Evolutionary conservation across 2,888 invertebrate genomes (phyloP).

Genomic region (Pyrrhosoma nymphula): DNA sequence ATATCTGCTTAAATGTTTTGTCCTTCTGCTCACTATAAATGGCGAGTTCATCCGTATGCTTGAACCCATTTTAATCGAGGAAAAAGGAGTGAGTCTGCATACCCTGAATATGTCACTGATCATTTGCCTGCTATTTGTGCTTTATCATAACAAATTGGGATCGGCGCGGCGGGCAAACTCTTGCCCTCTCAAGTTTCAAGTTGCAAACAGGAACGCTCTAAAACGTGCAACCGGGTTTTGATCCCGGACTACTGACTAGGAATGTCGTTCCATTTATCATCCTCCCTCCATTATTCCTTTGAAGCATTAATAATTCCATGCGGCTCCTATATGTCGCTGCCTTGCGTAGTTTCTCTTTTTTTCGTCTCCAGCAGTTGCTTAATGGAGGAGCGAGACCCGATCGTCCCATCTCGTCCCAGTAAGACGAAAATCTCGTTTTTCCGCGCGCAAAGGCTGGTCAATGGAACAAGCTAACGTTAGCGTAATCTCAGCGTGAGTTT

Average conservation of each 20-base stretch:
- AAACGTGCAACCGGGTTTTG: not conserved
- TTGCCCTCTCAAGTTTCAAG: not conserved
- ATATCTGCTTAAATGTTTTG: too few species aligned
- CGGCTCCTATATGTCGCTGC: not conserved
- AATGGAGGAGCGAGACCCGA: not conserved
- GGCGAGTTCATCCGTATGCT: too few species aligned
- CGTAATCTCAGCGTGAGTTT: too few species aligned
- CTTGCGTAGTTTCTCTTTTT: not conserved
- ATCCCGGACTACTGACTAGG: not conserved
- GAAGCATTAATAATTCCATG: not conserved
- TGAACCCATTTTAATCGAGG: too few species aligned
- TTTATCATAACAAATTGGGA: too few species aligned
- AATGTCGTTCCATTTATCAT: not conserved
- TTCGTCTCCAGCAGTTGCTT: not conserved
- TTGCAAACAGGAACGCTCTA: not conserved
- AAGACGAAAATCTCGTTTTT: not conserved
- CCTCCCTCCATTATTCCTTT: not conserved
- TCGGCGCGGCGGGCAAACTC: not conserved
- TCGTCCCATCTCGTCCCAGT: not conserved
- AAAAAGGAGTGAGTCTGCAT: too few species aligned
- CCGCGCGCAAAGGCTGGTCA: not conserved
- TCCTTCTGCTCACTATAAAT: too few species aligned
- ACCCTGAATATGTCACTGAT: too few species aligned
- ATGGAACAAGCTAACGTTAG: too few species aligned
- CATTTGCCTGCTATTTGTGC: too few species aligned